Evolutionary conservation across 2,797 vertebrate genomes (phyloP), one percentile per base, ranked within the genome.

Genomic region (Squalus acanthias): DNA sequence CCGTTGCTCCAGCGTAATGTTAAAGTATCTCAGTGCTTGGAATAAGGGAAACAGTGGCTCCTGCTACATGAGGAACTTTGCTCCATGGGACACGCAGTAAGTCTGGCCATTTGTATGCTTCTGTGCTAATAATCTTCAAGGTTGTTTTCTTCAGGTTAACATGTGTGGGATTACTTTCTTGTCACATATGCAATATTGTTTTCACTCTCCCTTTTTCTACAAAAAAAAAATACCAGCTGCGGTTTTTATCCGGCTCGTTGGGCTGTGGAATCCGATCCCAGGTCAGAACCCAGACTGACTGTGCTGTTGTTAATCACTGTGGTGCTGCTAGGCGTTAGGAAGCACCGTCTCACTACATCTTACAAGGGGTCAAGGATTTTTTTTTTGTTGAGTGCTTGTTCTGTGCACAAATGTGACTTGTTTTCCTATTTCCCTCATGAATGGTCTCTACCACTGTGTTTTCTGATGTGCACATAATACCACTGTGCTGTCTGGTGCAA

Each of bases 61-160:
- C 98, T 97, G 98, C 98, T 98, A 98, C 98, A 98, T 98, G 98
- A 95, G 98, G 98, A 98, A 98, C 98, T 98, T 98, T 99, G 98
- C 98, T 99, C 98, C 98, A 98, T 98, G 98, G 99, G 99, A 99
- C 98, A 98, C 98, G 98, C 99, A 99, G 99, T 99, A 99, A 99
- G 99, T 99, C 98, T 98, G 98, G 98, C 97, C 98, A 99, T 99
- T 98, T 99, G 98, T 99, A 33, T 95, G 94, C 70, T 95, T 99
- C 98, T 98, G 98, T 97, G 98, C 98, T 98, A 97, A 98, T 95
- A 57, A 74, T 60, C 70, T 95, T 76, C 94, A 95, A 60, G 94
- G 46, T 50, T 98, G 97, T 98, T 96, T 96, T 96, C 97, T 97
- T 97, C 97, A 96, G 97, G 97, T 97, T 96, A 96, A 97, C 97